Base-by-base conservation (phyloP, 2,113 vertebrate species). In the Andinoacara biseriatus region DNA sequence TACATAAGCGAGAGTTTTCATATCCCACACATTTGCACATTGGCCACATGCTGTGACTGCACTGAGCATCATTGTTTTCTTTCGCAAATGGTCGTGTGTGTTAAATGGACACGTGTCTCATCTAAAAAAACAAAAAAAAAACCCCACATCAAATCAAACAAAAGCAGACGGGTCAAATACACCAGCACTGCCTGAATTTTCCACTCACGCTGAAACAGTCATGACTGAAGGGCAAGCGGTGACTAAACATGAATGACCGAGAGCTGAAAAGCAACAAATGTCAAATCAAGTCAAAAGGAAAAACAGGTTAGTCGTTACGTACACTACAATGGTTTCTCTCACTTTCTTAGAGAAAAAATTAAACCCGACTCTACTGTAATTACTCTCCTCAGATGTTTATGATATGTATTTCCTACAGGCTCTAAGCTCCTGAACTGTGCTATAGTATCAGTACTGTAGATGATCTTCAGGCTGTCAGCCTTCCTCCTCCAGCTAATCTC, bases 401-500 rank as follows among this genome's bases (percentile, higher is more conserved):
- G 46, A 54, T 52, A 69, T 9, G 0, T 24, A 7, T 84, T 31
- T 72, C n/a, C 72, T 60, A 54, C 75, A 84, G 82, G 65, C 15
- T 76, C 57, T 61, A 60, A 72, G 46, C 46, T 54, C 46, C 10
- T 62, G 22, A 43, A 17, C 76, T 75, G 29, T 33, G 52, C 65
- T 67, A 54, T 49, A 22, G 76, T 56, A 43, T 61, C 67, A 79
- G 11, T 38, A 0, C 35, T 38, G 20, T 62, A 80, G 82, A 84
- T 83, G 63, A 82, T 90, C 82, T 89, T 77, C 76, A 86, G 24
- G 60, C 80, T 88, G 85, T 87, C 82, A 89, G 87, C 87, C 76
- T 67, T 84, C 82, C 87, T 90, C 80, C 76, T 91, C 58, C 59
- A 86, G 80, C 38, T 93, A 91, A 94, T 93, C 90, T 84, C 76